phyloP scores from a whole-genome alignment of 2,113 vertebrate genomes.

The Sula dactylatra region DNA sequence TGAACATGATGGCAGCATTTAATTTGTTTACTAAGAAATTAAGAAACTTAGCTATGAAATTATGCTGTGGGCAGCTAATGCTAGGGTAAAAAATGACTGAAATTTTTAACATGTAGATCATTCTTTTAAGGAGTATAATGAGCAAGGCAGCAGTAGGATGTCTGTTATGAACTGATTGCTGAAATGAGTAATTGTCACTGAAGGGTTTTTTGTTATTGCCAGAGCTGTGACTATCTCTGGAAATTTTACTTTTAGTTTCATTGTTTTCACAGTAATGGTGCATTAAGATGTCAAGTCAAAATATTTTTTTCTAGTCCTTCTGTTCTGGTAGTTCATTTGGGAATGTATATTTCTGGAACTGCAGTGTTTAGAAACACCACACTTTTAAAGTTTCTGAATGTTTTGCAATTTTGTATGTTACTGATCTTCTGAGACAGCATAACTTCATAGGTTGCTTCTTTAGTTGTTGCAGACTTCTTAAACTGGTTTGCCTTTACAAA shows the following conservation, averaged over 20 bases:
- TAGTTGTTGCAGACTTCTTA: neutral
- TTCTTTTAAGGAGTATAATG: constrained; percentile 19
- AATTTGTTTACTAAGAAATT: constrained; percentile 11
- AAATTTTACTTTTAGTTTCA: constrained; percentile 67
- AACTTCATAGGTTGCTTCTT: neutral
- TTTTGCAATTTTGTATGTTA: constrained; percentile 54
- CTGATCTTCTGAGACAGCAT: constrained; percentile 33
- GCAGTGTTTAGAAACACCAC: constrained; percentile 41
- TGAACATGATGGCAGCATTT: neutral
- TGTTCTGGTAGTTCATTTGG: constrained; percentile 69
- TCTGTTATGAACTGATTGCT: constrained; percentile 44
- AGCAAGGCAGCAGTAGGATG: constrained; percentile 21
- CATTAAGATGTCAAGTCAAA: constrained; percentile 71
- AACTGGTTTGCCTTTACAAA: neutral
- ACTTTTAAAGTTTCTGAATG: constrained; percentile 31
- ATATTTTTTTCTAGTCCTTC: constrained; percentile 63
- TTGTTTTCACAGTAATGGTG: constrained; percentile 71
- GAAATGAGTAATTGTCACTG: constrained; percentile 50
- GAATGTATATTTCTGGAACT: constrained; percentile 66
- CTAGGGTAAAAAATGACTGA: neutral
- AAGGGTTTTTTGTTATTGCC: constrained; percentile 39
- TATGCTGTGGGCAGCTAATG: neutral
- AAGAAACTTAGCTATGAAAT: constrained; percentile 5
- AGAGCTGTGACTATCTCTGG: constrained; percentile 55
- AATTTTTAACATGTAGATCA: neutral